A percentile compares a stretch with the other conserved stretches of the same genome.
Evolutionary conservation across 2,797 vertebrate genomes (phyloP).

Genomic region (Karalla daura): DNA sequence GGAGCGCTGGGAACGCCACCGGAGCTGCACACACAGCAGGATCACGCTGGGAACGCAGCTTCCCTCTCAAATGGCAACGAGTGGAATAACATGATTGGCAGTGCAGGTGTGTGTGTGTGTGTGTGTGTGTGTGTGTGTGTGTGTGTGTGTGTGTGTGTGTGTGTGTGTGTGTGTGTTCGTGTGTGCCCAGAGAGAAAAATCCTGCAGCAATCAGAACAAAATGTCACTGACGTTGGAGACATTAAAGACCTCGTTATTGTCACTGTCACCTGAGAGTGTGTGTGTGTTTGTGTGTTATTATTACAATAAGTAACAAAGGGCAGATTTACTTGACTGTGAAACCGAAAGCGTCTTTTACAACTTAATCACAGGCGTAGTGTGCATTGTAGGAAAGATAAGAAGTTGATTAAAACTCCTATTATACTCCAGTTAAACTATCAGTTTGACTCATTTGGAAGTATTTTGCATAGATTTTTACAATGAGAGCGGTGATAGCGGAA

Average conservation of each 20-base stretch:
- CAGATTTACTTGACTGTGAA: too few relatives aligned
- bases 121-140: background rate
- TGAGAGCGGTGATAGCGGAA: too few relatives aligned
- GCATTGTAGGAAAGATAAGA: too few relatives aligned
- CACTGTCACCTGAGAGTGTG: background rate
- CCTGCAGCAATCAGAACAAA: background rate
- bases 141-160: background rate
- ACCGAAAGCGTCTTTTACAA: background rate
- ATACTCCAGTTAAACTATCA: too few relatives aligned
- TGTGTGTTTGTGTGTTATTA: background rate
- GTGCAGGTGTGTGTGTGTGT: background rate
- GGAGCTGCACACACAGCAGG: background rate
- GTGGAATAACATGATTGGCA: conserved; percentile 30
- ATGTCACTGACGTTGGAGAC: background rate
- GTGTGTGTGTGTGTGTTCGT: too few relatives aligned
- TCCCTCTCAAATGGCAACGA: conserved; percentile 11
- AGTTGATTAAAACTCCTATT: too few relatives aligned
- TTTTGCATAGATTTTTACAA: too few relatives aligned
- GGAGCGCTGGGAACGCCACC: background rate
- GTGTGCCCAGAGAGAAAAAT: background rate
- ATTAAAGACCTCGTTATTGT: background rate
- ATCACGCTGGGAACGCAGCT: conserved; percentile 1
- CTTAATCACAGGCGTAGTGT: background rate
- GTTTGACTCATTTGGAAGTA: too few relatives aligned
- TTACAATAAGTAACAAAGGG: background rate